phyloP scores from a whole-genome alignment of 2,113 vertebrate species.

The Cebus imitator region DNA sequence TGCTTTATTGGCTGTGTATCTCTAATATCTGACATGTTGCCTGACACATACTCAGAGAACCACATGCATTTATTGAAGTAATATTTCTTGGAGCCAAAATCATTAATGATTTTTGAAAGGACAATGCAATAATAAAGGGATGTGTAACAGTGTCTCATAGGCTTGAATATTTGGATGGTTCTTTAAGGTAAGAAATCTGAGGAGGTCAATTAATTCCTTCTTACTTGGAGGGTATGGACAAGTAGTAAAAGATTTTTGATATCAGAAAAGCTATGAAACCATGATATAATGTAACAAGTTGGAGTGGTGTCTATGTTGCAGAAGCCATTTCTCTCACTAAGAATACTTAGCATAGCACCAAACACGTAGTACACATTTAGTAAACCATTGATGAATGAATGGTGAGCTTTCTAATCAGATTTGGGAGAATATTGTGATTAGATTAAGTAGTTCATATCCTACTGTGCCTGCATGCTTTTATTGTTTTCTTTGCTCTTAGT shows the following conservation, averaged over 20 bases:
- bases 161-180: not conserved
- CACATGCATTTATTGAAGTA: not conserved
- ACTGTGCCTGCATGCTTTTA: not conserved
- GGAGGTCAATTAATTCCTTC: constrained; percentile 10
- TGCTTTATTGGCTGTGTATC: not conserved
- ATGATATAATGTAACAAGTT: not conserved
- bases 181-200: not conserved
- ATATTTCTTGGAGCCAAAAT: not conserved
- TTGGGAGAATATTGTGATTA: constrained; percentile 43
- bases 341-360: constrained; percentile 22
- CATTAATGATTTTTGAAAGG: constrained; percentile 27
- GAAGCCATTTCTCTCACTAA: not conserved
- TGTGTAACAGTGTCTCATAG: not conserved
- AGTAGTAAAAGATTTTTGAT: not conserved
- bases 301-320: not conserved
- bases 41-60: not conserved
- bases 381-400: constrained; percentile 49
- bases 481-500: constrained; percentile 52
- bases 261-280: not conserved
- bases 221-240: not conserved
- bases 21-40: not conserved
- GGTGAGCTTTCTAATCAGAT: constrained; percentile 58
- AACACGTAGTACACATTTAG: not conserved
- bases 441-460: constrained; percentile 54
- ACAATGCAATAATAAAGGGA: not conserved